Evolutionary conservation across 2,113 vertebrate genomes (phyloP).

Genomic region (Murina feae): DNA sequence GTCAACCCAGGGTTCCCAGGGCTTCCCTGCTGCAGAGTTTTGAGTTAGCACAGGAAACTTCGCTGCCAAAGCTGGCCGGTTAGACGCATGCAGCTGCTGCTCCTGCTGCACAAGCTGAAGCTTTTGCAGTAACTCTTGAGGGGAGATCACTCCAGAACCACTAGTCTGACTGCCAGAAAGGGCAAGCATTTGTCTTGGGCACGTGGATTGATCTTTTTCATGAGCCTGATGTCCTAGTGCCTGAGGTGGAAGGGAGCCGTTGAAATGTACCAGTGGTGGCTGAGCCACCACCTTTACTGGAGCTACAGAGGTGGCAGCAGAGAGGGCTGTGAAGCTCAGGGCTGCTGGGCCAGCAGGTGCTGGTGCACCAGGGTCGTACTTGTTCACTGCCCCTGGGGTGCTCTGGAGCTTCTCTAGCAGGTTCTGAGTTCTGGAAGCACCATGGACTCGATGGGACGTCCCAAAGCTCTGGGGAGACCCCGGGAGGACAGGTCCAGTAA

Average conservation of each 20-base stretch:
- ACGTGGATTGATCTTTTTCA: conserved; percentile 68
- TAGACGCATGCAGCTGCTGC: conserved; percentile 80
- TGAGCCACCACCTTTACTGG: conserved; percentile 40
- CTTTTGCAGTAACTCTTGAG: conserved; percentile 90
- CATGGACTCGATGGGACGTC: not conserved
- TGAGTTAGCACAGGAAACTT: conserved; percentile 83
- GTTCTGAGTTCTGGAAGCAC: conserved; percentile 58
- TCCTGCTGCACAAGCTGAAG: conserved; percentile 92
- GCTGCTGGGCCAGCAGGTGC: not conserved
- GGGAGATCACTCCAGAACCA: conserved; percentile 83
- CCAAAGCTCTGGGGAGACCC: conserved; percentile 19
- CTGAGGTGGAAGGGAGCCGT: conserved; percentile 68
- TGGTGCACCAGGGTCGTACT: not conserved
- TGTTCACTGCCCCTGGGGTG: not conserved
- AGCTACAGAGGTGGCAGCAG: conserved; percentile 35
- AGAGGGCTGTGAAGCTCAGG: conserved; percentile 44
- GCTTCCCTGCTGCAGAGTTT: conserved; percentile 48
- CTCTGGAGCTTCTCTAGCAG: conserved; percentile 74
- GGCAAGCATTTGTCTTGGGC: conserved; percentile 54
- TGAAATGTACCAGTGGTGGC: conserved; percentile 79
- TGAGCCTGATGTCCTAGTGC: conserved; percentile 50
- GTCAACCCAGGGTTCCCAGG: conserved; percentile 78
- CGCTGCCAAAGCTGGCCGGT: conserved; percentile 85
- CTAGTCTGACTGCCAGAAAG: conserved; percentile 66
- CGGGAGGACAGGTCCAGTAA: conserved; percentile 83